Percentiles rank a stretch among this genome's conserved stretches.
Evolutionary conservation across 2,113 vertebrate species (phyloP).

Genomic region (Erinaceus europaeus): DNA sequence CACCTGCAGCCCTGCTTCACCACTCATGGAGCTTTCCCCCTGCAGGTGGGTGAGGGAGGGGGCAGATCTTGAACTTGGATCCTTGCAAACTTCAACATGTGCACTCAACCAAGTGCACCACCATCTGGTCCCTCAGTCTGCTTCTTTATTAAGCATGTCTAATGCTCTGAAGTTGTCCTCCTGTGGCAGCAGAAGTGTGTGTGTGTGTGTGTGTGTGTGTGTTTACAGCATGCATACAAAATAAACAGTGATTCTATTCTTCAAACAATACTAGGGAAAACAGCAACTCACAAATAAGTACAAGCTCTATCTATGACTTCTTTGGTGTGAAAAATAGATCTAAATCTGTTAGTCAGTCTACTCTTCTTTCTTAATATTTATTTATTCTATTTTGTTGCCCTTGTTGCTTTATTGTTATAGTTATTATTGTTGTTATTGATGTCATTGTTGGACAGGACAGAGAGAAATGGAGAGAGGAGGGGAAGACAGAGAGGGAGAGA

Average conservation of each 20-base stretch:
- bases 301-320: background rate
- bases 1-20: too few relatives aligned
- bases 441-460: too few relatives aligned
- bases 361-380: too few relatives aligned
- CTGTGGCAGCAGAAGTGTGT: background rate
- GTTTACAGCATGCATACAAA: background rate
- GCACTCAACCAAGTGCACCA: background rate
- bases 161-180: background rate
- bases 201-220: too few relatives aligned
- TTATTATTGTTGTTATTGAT: too few relatives aligned
- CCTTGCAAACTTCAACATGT: background rate
- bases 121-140: background rate
- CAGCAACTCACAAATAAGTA: constrained; percentile 6
- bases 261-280: background rate
- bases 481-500: too few relatives aligned
- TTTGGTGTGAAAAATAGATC: background rate
- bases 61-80: background rate
- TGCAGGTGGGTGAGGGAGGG: too few relatives aligned
- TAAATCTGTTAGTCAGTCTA: background rate
- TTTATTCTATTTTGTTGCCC: too few relatives aligned
- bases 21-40: too few relatives aligned
- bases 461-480: too few relatives aligned
- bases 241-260: background rate
- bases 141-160: background rate
- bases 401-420: too few relatives aligned